Base-by-base conservation (phyloP, 1,140 invertebrate species). In the Nylanderia fulva region DNA sequence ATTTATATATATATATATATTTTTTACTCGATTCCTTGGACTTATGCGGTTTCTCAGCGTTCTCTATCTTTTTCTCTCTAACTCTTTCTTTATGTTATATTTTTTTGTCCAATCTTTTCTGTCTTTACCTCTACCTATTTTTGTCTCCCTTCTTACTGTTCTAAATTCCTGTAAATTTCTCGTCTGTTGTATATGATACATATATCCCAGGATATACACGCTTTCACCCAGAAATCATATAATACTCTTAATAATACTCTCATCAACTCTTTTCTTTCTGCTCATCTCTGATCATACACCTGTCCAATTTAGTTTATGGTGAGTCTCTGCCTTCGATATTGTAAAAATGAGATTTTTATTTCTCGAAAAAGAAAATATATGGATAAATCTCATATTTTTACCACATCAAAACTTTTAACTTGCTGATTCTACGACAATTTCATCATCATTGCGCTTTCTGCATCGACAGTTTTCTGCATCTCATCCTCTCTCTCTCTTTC, bases 31-130 rank as follows among this genome's bases (percentile, higher is more conserved):
- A 60, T 71, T 69, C 27, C 27, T 42, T 80, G 52, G 11, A 36
- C 63, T 84, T 75, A 84, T 21, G 71, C 29, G 66, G 64, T 88
- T 74, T 83, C 48, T 69, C 61, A 84, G 77, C 61, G 75, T 83
- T 88, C 36, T 89, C 76, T 86, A 74, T 85, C 29, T 83, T 18
- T 84, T 56, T 84, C 45, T 77, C 18, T 72, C n/a, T 85, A 27
- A 69, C 1, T 27, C 27, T 86, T 42, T 75, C 2, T 54, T 66
- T 48, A 39, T 0, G 84, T 3, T 33, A 33, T 33, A 33, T 45
- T 24, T 36, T 80, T 33, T 58, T 66, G 48, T 42, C n/a, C 54
- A 18, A 15, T 13, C 24, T 84, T 29, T 60, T 56, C 64, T 80
- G 27, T 69, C 42, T 69, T 66, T 11, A 52, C 15, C 11, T 15